Conservation (phyloP, 2,888 invertebrate genomes). For the Synergus japonicus region DNA sequence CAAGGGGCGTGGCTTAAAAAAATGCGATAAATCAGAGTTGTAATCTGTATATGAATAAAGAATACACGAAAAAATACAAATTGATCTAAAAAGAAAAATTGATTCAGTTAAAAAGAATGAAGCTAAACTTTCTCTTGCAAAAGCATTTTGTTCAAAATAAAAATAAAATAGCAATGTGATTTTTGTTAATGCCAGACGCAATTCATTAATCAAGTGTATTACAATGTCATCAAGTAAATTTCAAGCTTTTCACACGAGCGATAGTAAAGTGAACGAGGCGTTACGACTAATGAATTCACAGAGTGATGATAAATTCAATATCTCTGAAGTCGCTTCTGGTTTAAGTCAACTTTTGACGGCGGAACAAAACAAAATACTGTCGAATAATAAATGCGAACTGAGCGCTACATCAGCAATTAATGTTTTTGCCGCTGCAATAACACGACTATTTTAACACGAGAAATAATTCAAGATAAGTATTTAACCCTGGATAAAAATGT, state of each 20-base stretch:
- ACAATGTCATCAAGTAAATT: constrained; percentile 15
- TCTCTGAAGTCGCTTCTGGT: constrained; percentile 4
- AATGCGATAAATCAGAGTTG: too few species aligned
- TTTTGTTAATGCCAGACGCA: neutral
- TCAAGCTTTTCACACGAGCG: neutral
- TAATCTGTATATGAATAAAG: neutral
- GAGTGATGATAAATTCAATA: constrained; percentile 26
- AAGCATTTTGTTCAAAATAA: neutral
- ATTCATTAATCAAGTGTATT: constrained; percentile 6
- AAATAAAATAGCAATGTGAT: neutral
- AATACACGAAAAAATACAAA: neutral
- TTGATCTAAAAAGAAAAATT: neutral
- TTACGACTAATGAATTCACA: constrained; percentile 31
- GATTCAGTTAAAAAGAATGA: too few species aligned
- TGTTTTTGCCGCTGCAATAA: neutral
- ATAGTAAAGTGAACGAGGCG: constrained; percentile 13
- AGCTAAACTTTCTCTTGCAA: neutral
- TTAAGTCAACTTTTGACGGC: constrained; percentile 19
- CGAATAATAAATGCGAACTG: constrained; percentile 14
- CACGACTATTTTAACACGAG: neutral
- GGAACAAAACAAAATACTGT: constrained; percentile 19
- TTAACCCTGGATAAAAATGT: neutral
- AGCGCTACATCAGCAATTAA: neutral
- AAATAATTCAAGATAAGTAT: neutral
- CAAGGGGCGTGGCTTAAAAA: too few species aligned